Evolutionary conservation across 92 coral and sea anemone genomes (phyloP).

Genomic region (Zoanthus sansibaricus): DNA sequence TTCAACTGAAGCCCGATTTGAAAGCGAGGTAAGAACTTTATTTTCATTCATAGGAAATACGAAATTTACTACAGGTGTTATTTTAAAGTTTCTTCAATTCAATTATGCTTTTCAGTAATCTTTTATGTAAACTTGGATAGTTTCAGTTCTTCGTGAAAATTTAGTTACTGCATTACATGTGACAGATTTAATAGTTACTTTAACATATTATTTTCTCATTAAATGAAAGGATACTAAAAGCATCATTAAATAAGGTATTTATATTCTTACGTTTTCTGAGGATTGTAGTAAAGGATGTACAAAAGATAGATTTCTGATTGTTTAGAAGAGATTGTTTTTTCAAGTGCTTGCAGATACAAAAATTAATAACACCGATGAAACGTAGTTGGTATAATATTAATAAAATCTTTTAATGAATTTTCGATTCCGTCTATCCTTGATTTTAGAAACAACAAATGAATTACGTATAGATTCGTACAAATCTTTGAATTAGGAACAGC

Average conservation of each 20-base stretch:
- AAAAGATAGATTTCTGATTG: not conserved
- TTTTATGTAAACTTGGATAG: not conserved
- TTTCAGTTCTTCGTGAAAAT: not conserved
- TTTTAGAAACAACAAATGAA: too few relatives aligned
- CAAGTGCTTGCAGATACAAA: too few relatives aligned
- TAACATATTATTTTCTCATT: not conserved
- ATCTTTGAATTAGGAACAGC: too few relatives aligned
- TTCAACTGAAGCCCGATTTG: not conserved
- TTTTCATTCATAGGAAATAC: not conserved
- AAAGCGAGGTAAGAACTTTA: constrained; percentile 4
- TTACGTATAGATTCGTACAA: too few relatives aligned
- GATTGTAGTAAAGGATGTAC: not conserved
- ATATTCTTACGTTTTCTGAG: not conserved
- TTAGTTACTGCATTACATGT: not conserved
- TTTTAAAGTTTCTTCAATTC: too few relatives aligned
- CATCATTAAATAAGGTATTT: not conserved
- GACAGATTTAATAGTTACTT: not conserved
- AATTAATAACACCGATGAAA: too few relatives aligned
- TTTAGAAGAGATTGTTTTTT: not conserved
- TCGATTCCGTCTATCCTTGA: too few relatives aligned
- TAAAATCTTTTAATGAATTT: too few relatives aligned
- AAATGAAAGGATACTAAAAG: not conserved
- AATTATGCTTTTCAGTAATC: not conserved
- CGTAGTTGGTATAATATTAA: too few relatives aligned
- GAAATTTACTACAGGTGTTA: not conserved